These are phyloP conservation scores for Puma concolor DNA, from an alignment of 2,113 vertebrate species.

Conservation along the genomic window DNA sequence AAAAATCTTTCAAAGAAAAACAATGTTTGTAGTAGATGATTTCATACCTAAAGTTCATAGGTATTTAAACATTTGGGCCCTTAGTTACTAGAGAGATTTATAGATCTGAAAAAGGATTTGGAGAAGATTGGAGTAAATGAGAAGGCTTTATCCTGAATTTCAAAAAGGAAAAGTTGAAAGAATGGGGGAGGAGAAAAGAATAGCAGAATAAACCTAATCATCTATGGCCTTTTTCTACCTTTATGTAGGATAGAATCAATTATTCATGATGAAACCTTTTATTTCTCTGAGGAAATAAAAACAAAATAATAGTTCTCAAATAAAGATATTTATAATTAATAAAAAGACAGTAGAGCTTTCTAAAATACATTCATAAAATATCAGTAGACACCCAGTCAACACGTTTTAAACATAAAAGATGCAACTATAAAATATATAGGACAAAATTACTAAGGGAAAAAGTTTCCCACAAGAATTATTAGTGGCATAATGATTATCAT, in stretches of 20 bases:
- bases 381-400: background rate
- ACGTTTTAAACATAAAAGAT: slow-evolving; percentile 8
- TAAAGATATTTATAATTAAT: slow-evolving; percentile 35
- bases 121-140: background rate
- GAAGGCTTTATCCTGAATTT: background rate
- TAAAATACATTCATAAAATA: slow-evolving; percentile 52
- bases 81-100: background rate
- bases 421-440: background rate
- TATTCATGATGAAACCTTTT: background rate
- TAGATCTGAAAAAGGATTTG: background rate
- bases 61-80: background rate
- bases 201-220: background rate
- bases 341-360: background rate
- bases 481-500: background rate
- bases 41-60: background rate
- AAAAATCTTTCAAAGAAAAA: background rate
- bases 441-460: background rate
- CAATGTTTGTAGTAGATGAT: background rate
- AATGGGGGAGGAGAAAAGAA: background rate
- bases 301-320: slow-evolving; percentile 25
- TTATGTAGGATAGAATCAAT: background rate
- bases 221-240: background rate
- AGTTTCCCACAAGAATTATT: background rate
- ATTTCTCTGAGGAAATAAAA: background rate
- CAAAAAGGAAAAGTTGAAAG: background rate